These are phyloP conservation scores for Pseudolycoriella hygida DNA, from an alignment of 2,888 invertebrate genomes.

Conservation along the genomic window DNA sequence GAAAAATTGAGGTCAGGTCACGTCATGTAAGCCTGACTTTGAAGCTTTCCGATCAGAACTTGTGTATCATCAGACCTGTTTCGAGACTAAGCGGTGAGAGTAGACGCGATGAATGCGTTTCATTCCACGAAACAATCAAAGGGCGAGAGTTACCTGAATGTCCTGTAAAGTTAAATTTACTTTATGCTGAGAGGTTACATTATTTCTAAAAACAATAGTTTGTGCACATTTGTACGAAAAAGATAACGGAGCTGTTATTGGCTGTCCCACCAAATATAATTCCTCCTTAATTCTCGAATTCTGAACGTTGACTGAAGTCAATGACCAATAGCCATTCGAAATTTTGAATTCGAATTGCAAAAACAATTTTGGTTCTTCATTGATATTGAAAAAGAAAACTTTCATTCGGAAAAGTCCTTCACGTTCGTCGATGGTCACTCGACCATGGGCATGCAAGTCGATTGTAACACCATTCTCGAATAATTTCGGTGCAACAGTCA, in stretches of 20 bases:
- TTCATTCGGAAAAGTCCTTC: constrained; percentile 28
- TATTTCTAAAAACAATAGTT: constrained; percentile 32
- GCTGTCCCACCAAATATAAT: constrained; percentile 17
- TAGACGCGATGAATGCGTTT: too few relatives aligned
- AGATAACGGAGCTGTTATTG: constrained; percentile 34
- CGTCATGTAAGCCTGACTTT: too few relatives aligned
- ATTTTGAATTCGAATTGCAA: constrained; percentile 39
- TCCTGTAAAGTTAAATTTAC: constrained; percentile 30
- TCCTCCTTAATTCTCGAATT: constrained; percentile 22
- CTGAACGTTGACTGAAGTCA: constrained; percentile 37
- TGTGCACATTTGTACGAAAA: constrained; percentile 37
- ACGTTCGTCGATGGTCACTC: constrained; percentile 18
- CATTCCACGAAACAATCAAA: too few relatives aligned
- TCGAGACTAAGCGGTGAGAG: too few relatives aligned
- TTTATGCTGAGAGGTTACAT: constrained; percentile 21
- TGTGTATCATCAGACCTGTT: too few relatives aligned
- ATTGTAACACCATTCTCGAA: constrained; percentile 27
- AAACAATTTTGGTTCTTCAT: constrained; percentile 25
- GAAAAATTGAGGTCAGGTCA: too few relatives aligned
- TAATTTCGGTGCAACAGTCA: constrained; percentile 34
- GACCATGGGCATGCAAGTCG: constrained; percentile 23
- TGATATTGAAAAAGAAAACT: background rate
- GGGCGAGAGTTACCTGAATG: constrained; percentile 34
- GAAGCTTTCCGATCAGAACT: too few relatives aligned
- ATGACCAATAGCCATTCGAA: constrained; percentile 34